phyloP scores from a whole-genome alignment of 2,113 vertebrate genomes.

The Hirundichthys speculiger region DNA sequence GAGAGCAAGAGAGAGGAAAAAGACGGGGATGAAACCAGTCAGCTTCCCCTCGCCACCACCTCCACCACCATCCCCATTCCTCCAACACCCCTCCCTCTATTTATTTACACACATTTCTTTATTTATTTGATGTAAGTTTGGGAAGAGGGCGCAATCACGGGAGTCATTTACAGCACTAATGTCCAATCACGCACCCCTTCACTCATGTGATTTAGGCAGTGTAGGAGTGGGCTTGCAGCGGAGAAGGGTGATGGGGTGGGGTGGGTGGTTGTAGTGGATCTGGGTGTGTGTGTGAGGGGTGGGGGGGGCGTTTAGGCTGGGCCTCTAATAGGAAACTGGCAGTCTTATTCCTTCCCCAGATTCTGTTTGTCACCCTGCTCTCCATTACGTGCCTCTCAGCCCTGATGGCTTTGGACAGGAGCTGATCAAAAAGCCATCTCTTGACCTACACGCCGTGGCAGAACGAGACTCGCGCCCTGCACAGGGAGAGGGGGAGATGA shows the following conservation, averaged over 20 bases:
- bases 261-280: slow-evolving; percentile 73
- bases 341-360: slow-evolving; percentile 95
- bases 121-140: slow-evolving; percentile 82
- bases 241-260: slow-evolving; percentile 80
- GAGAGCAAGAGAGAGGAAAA: slow-evolving; percentile 37
- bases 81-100: slow-evolving; percentile 72
- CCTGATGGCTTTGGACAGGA: slow-evolving; percentile 99
- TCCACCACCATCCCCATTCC: slow-evolving; percentile 44
- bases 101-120: slow-evolving; percentile 82
- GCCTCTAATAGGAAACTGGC: slow-evolving; percentile 99
- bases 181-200: slow-evolving; percentile 99
- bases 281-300: slow-evolving; percentile 58
- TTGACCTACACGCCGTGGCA: slow-evolving; percentile 97
- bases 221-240: slow-evolving; percentile 84
- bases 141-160: slow-evolving; percentile 91
- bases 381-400: slow-evolving; percentile 97
- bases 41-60: slow-evolving; percentile 47
- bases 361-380: slow-evolving; percentile 94
- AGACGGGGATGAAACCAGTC: slow-evolving; percentile 73
- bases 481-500: slow-evolving; percentile 51
- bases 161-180: slow-evolving; percentile 99
- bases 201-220: slow-evolving; percentile 99
- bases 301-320: slow-evolving; percentile 73
- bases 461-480: slow-evolving; percentile 66
- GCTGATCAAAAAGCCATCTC: slow-evolving; percentile 99